These are phyloP conservation scores for Laupala kohalensis DNA, from an alignment of 1,140 invertebrate species.

Conservation along the genomic window DNA sequence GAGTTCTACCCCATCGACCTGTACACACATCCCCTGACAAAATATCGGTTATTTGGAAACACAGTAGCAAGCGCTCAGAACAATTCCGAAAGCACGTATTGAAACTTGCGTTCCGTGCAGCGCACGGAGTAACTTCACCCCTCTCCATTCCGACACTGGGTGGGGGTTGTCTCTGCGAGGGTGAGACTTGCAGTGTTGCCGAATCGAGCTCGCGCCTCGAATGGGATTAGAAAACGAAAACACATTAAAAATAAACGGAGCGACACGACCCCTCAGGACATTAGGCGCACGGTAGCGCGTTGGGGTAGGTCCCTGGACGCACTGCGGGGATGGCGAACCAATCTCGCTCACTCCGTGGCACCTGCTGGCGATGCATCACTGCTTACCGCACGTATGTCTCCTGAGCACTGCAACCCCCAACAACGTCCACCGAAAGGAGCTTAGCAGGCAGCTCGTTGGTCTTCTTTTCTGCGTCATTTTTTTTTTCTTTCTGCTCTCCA, in stretches of 20 bases:
- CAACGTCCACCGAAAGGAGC: too few relatives aligned
- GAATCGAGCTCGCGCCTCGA: neutral
- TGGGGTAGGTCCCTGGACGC: neutral
- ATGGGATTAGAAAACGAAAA: neutral
- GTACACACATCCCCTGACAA: neutral
- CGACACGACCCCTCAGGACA: neutral
- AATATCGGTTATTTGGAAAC: neutral
- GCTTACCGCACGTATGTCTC: too few relatives aligned
- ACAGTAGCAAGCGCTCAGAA: neutral
- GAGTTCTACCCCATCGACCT: neutral
- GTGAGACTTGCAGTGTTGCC: neutral
- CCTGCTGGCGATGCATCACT: too few relatives aligned
- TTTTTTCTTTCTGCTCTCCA: too few relatives aligned
- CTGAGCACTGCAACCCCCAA: neutral
- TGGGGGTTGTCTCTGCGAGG: too few relatives aligned
- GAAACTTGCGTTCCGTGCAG: too few relatives aligned
- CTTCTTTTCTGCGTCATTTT: too few relatives aligned
- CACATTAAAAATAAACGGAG: neutral
- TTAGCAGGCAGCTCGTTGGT: too few relatives aligned
- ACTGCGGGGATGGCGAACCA: neutral
- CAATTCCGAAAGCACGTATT: neutral
- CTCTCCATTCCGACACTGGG: neutral
- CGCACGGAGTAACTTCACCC: too few relatives aligned
- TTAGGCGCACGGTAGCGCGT: neutral
- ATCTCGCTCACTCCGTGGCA: neutral